Conservation (phyloP, 2,113 vertebrate species). For the Ibidorhyncha struthersii region DNA sequence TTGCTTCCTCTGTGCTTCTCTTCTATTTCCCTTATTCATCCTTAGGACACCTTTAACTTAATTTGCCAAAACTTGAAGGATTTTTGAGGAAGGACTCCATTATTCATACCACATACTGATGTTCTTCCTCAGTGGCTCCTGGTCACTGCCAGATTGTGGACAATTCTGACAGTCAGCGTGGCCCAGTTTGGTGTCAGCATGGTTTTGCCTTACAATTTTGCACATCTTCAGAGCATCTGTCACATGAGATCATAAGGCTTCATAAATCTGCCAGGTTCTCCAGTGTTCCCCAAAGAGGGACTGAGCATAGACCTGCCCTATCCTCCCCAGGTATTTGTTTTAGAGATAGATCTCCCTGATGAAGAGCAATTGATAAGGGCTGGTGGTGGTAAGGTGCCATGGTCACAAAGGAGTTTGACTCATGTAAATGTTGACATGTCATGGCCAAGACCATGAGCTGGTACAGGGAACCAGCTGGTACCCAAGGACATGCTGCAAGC, state of each 20-base stretch:
- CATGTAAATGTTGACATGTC: not conserved
- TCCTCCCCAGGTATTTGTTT: not conserved
- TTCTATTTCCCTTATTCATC: not conserved
- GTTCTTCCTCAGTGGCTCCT: not conserved
- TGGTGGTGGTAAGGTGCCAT: not conserved
- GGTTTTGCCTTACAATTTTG: not conserved
- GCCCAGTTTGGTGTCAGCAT: not conserved
- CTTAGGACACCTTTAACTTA: not conserved
- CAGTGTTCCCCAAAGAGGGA: not conserved
- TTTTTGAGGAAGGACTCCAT: not conserved
- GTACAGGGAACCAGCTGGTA: not conserved
- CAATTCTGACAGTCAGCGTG: not conserved
- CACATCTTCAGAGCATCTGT: not conserved
- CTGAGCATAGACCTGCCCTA: not conserved
- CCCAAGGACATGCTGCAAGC: not conserved
- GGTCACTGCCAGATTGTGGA: not conserved
- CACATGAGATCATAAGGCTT: not conserved
- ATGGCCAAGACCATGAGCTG: not conserved
- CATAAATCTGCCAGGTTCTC: not conserved
- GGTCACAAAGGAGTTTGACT: not conserved
- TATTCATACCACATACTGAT: not conserved
- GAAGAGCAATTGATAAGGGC: not conserved
- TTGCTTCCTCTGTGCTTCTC: not conserved
- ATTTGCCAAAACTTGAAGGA: not conserved
- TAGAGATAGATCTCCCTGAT: not conserved